These are phyloP conservation scores for Thyatira batis DNA, from an alignment of 2,888 invertebrate genomes.

Conservation along the genomic window DNA sequence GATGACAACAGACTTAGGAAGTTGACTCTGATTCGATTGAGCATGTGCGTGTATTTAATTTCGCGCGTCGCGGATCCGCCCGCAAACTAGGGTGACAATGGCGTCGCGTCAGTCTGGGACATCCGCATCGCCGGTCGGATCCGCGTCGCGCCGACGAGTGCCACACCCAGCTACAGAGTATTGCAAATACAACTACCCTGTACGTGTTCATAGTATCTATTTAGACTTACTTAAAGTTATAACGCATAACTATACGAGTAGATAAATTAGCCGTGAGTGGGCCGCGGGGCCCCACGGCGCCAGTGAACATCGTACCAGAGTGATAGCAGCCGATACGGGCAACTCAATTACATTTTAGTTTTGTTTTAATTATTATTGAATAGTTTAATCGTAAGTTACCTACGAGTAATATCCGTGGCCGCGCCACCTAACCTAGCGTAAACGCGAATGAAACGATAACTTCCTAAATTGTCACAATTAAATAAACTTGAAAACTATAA, in stretches of 20 bases:
- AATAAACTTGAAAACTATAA: conserved; percentile 75
- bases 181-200: conserved; percentile 79
- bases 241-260: conserved; percentile 71
- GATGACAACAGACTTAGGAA: neutral
- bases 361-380: conserved; percentile 33
- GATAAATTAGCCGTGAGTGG: conserved; percentile 52
- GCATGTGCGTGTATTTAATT: conserved; percentile 7
- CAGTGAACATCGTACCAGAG: conserved; percentile 52
- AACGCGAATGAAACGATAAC: conserved; percentile 75
- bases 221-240: conserved; percentile 68
- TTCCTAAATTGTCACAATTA: conserved; percentile 73
- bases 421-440: conserved; percentile 79
- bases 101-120: conserved; percentile 7
- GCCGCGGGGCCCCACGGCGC: conserved; percentile 59
- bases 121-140: conserved; percentile 12
- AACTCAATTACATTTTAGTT: conserved; percentile 35
- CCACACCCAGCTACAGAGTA: conserved; percentile 74
- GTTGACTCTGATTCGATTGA: conserved; percentile 6
- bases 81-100: conserved; percentile 23
- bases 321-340: conserved; percentile 48
- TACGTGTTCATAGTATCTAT: conserved; percentile 78
- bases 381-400: conserved; percentile 56
- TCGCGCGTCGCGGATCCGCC: conserved; percentile 10
- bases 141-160: conserved; percentile 43
- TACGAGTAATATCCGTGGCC: conserved; percentile 70